A percentile compares a stretch with the other conserved stretches of the same genome.
Conservation (phyloP, 2,113 vertebrate genomes). For the Blennius ocellaris region DNA sequence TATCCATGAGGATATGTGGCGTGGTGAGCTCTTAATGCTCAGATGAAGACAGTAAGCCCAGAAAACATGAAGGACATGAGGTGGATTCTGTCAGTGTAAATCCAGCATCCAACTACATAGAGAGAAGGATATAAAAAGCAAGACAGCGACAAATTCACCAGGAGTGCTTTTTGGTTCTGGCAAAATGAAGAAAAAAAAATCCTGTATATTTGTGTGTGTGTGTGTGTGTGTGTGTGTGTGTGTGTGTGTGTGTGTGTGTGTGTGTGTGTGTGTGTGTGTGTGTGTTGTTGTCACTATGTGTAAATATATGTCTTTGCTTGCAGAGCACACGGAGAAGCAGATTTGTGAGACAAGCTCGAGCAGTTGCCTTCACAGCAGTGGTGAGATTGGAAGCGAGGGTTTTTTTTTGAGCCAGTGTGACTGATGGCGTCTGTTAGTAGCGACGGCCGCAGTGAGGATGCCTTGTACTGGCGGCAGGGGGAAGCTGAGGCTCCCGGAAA, state of each 20-base stretch:
- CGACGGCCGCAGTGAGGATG: constrained; percentile 63
- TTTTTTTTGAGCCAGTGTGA: constrained; percentile 77
- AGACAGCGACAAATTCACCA: constrained; percentile 54
- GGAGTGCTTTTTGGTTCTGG: constrained; percentile 45
- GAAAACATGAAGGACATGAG: constrained; percentile 64
- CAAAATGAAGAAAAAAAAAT: constrained; percentile 38
- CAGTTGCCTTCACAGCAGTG: constrained; percentile 80
- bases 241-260: too few relatives aligned
- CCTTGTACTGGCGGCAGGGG: constrained; percentile 60
- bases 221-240: constrained; percentile 44
- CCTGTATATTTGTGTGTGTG: constrained; percentile 24
- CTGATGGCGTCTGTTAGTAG: constrained; percentile 77
- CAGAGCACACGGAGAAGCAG: constrained; percentile 75
- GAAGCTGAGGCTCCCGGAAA: constrained; percentile 53
- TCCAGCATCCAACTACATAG: constrained; percentile 53
- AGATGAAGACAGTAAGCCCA: constrained; percentile 61
- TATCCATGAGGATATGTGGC: constrained; percentile 34
- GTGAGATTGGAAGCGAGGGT: constrained; percentile 74
- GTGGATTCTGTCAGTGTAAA: constrained; percentile 60
- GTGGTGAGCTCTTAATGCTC: constrained; percentile 57
- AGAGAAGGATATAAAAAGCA: constrained; percentile 65
- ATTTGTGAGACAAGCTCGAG: constrained; percentile 78
- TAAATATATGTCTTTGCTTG: constrained; percentile 72
- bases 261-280: constrained; percentile 35
- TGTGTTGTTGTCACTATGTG: constrained; percentile 53